Evolutionary conservation across 2,113 vertebrate species (phyloP), one percentile per base, ranked within the genome.

Genomic region (Phoenicopterus ruber): DNA sequence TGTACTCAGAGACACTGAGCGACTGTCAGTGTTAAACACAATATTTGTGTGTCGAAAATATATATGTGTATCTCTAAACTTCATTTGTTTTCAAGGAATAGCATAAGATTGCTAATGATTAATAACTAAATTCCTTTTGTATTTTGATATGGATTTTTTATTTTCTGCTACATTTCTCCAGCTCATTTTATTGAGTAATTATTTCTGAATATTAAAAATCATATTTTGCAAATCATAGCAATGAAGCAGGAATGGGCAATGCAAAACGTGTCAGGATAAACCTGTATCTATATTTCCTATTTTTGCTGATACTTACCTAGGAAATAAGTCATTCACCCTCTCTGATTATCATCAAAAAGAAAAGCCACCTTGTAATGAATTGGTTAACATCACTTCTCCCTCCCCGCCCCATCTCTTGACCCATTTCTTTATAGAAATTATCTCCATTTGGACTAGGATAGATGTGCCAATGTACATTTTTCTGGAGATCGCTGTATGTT

Each of bases 391-490:
- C 24, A 34, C 40, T 73, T 38, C 17, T 7, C 20, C 4, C 13
- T 9, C 26, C 3, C 2, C 10, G 13, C 38, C 8, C 36, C 0
- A 0, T 40, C 57, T 76, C 36, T 66, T 71, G 12, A 82, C 15
- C 28, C 4, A 4, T 62, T 74, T 84, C 58, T 58, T 49, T 38
- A n/a, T 38, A 76, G 61, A 91, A 70, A 32, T 17, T 32, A 2
- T n/a, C 13, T 63, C 32, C 3, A 15, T 70, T 88, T 88, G 40
- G 9, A 36, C 29, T 67, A 9, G 22, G 28, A 19, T 47, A 76
- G 13, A 17, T 61, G 66, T 18, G 19, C 17, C 40, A 66, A 3
- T 61, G 19, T 47, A 34, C 11, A 14, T 31, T 91, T 92, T 80
- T 44, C 85, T 86, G 38, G 62, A 49, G 52, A 49, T 58, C 18